Percentiles rank a stretch among this genome's conserved stretches.
phyloP scores from a whole-genome alignment of 2,113 vertebrate species.

The Urocolius indicus region DNA sequence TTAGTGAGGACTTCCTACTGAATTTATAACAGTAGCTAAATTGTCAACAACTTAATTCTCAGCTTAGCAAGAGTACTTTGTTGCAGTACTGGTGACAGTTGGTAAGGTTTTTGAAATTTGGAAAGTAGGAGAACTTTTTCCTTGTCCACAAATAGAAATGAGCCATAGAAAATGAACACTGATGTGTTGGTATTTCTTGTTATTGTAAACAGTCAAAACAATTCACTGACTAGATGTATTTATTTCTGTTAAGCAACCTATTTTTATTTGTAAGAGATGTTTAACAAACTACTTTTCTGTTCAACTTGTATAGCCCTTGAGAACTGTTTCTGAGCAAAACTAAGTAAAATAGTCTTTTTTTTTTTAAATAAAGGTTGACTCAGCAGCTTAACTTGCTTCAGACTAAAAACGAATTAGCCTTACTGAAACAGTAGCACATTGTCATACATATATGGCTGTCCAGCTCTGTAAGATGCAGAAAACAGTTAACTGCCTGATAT shows the following conservation, averaged over 20 bases:
- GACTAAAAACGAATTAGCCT: constrained; percentile 6
- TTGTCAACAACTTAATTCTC: background rate
- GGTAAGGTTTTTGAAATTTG: background rate
- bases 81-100: background rate
- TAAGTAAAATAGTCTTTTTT: background rate
- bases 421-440: constrained; percentile 8
- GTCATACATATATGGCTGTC: background rate
- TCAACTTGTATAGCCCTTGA: background rate
- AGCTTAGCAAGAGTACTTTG: background rate
- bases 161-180: background rate
- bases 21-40: background rate
- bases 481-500: background rate
- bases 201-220: background rate
- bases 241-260: background rate
- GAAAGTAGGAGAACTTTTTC: background rate
- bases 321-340: background rate
- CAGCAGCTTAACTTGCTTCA: background rate
- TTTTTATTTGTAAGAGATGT: background rate
- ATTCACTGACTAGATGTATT: background rate
- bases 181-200: background rate
- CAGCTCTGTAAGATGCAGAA: background rate
- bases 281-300: background rate
- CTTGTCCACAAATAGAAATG: background rate
- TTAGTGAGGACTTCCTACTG: background rate
- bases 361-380: background rate